Conservation (phyloP, 2,888 invertebrate genomes). For the Ectemnius lituratus region DNA sequence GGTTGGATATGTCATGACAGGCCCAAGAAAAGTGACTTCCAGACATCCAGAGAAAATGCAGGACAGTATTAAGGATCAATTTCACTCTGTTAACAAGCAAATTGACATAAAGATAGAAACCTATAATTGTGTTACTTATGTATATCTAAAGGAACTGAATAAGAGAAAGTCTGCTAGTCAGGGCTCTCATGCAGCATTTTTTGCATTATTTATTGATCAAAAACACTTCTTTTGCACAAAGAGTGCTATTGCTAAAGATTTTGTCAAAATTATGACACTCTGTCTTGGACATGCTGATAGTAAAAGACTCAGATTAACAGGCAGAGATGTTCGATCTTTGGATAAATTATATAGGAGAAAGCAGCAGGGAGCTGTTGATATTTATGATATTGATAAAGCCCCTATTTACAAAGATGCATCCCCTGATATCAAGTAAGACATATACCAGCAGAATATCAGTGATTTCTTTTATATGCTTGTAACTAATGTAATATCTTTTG, state of each 20-base stretch:
- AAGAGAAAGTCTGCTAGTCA: background rate
- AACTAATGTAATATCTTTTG: background rate
- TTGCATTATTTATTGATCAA: constrained; percentile 65
- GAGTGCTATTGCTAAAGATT: constrained; percentile 44
- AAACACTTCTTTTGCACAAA: constrained; percentile 67
- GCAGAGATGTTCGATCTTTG: constrained; percentile 67
- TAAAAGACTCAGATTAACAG: constrained; percentile 61
- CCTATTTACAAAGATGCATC: constrained; percentile 25
- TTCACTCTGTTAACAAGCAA: constrained; percentile 44
- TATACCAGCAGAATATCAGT: constrained; percentile 6
- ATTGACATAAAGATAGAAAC: constrained; percentile 53
- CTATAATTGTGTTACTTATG: constrained; percentile 60
- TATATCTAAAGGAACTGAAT: constrained; percentile 54
- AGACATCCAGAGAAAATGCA: constrained; percentile 50
- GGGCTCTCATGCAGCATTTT: constrained; percentile 41
- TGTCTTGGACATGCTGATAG: constrained; percentile 55
- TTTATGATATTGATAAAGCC: constrained; percentile 28
- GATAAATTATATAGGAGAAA: constrained; percentile 57
- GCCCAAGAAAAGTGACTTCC: background rate
- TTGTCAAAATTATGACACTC: constrained; percentile 48
- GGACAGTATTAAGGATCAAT: constrained; percentile 48
- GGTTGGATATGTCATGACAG: constrained; percentile 61
- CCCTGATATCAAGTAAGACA: constrained; percentile 46
- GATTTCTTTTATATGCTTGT: background rate
- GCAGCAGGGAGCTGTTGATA: constrained; percentile 37